phyloP scores from a whole-genome alignment of 2,888 invertebrate species.

The Cryptops parisi region DNA sequence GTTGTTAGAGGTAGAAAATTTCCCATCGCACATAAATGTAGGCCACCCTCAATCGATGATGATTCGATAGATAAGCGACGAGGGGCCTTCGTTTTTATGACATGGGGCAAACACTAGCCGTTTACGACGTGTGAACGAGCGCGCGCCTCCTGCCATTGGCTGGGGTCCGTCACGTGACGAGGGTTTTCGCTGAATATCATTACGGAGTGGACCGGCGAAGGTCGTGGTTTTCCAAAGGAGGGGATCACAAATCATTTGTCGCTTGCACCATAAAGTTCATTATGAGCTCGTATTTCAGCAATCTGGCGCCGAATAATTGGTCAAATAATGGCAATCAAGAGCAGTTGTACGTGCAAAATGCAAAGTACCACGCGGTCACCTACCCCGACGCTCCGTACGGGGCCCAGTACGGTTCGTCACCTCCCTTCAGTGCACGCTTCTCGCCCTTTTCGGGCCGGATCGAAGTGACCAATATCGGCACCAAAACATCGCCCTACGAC shows the following conservation, averaged over 20 bases:
- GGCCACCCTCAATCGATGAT: background rate
- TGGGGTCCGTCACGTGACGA: constrained; percentile 8
- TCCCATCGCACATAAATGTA: too few relatives aligned
- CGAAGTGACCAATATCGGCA: constrained; percentile 8
- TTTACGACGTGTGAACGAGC: constrained; percentile 12
- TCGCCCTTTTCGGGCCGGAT: constrained; percentile 6
- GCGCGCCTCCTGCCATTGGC: constrained; percentile 11
- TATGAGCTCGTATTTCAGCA: constrained; percentile 18
- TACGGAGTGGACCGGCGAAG: constrained; percentile 12
- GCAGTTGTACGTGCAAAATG: constrained; percentile 15
- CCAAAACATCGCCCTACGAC: constrained; percentile 10
- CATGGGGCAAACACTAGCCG: constrained; percentile 1
- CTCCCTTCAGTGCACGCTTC: constrained; percentile 9
- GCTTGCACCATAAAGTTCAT: constrained; percentile 16
- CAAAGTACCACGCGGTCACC: constrained; percentile 12
- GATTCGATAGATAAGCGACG: background rate
- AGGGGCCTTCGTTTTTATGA: background rate
- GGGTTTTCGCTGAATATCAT: constrained; percentile 17
- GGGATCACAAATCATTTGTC: constrained; percentile 18
- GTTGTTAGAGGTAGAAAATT: too few relatives aligned
- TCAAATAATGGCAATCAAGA: constrained; percentile 14
- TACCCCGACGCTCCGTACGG: constrained; percentile 9
- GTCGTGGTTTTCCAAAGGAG: constrained; percentile 5
- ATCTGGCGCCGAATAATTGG: constrained; percentile 17
- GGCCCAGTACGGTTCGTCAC: constrained; percentile 9